phyloP scores from a whole-genome alignment of 53 echinoderm and acorn worm genomes.

The Arbacia lixula region DNA sequence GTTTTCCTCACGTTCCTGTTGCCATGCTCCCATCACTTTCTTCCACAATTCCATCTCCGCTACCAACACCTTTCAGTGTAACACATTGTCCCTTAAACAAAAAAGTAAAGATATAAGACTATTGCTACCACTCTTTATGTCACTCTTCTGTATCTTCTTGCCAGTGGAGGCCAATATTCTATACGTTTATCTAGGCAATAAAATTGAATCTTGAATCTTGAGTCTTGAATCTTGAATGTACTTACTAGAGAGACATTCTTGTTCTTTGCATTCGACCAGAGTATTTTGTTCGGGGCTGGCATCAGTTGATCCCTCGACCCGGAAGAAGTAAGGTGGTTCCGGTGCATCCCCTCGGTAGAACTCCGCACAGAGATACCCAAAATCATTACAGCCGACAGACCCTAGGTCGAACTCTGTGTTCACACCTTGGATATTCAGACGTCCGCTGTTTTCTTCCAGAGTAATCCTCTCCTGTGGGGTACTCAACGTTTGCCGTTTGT shows the following conservation, averaged over 20 bases:
- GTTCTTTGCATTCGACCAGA: slow-evolving; percentile 67
- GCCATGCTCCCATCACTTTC: no score
- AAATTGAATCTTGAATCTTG: no score
- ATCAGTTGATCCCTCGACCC: slow-evolving; percentile 51
- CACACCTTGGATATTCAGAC: slow-evolving; percentile 55
- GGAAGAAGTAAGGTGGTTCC: slow-evolving; percentile 58
- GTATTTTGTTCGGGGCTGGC: slow-evolving; percentile 36
- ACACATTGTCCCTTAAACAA: no score
- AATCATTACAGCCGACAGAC: slow-evolving; percentile 72
- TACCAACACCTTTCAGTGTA: no score
- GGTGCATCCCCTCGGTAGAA: slow-evolving; percentile 75
- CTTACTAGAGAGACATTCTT: slow-evolving; percentile 80
- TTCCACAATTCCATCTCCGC: no score
- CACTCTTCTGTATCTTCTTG: no score
- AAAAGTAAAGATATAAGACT: no score
- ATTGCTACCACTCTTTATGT: no score
- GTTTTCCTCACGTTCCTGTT: no score
- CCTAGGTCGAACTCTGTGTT: slow-evolving; percentile 65
- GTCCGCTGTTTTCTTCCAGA: slow-evolving; percentile 33
- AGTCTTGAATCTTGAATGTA: no score
- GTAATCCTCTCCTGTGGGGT: slow-evolving; percentile 38
- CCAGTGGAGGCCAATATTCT: no score
- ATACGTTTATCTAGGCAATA: no score
- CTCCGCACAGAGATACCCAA: slow-evolving; percentile 79
- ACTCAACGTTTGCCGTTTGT: slow-evolving; percentile 57